Conservation (phyloP, 2,797 vertebrate species). For the Pipistrellus nathusii region DNA sequence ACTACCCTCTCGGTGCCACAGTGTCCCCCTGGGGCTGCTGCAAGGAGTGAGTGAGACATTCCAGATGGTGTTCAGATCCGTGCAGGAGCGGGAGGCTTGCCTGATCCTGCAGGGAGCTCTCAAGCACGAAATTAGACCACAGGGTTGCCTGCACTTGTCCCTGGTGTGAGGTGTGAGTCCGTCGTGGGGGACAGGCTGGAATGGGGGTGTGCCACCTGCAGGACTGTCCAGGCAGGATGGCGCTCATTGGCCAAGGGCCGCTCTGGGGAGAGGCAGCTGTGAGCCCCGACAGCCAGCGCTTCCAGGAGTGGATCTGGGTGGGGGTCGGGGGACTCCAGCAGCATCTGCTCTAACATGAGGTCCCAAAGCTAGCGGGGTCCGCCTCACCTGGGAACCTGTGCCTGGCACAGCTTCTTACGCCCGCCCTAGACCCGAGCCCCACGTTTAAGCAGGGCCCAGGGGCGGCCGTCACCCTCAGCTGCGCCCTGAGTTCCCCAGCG, state of each 20-base stretch:
- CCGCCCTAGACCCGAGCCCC: not conserved
- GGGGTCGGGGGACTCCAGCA: no score
- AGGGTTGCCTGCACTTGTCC: not conserved
- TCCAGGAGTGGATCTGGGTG: not conserved
- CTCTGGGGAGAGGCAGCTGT: not conserved
- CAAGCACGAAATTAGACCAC: not conserved
- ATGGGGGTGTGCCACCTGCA: not conserved
- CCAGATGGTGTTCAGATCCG: not conserved
- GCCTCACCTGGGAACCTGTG: not conserved
- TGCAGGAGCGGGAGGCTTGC: not conserved
- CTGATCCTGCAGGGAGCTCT: not conserved
- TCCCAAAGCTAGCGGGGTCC: not conserved
- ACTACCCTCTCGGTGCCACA: not conserved
- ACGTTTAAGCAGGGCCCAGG: not conserved
- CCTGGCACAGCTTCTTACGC: not conserved
- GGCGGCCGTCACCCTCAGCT: rapidly evolving
- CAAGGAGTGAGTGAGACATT: not conserved
- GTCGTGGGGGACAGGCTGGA: not conserved
- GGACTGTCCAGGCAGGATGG: not conserved
- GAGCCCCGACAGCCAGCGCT: not conserved
- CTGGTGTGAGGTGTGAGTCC: not conserved
- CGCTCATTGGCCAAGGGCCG: not conserved
- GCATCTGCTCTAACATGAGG: not conserved
- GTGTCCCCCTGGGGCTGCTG: not conserved
- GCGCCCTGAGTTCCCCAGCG: not conserved